Conservation (phyloP, 2,888 invertebrate genomes). For the Perizoma flavofasciatum region DNA sequence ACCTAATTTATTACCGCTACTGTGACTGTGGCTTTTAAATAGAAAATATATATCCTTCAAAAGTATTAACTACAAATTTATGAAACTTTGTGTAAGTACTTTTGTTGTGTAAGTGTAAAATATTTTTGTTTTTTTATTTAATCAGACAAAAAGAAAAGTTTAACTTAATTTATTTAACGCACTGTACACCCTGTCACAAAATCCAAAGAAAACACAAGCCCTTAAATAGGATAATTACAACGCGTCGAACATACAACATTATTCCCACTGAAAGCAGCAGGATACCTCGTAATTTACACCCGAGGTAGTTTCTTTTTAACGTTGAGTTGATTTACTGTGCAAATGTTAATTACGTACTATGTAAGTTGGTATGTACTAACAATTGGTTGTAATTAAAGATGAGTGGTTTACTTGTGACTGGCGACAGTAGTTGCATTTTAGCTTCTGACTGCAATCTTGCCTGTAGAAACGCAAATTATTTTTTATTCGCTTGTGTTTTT, state of each 20-base stretch:
- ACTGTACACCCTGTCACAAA: conserved; percentile 44
- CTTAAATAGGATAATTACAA: conserved; percentile 39
- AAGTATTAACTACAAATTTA: no score
- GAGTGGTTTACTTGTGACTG: conserved; percentile 22
- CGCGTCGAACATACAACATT: conserved; percentile 36
- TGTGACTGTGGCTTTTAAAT: no score
- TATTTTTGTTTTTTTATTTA: no score
- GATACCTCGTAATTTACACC: conserved; percentile 54
- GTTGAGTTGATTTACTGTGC: conserved; percentile 35
- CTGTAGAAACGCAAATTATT: conserved; percentile 3
- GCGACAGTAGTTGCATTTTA: conserved; percentile 19
- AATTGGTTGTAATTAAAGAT: conserved; percentile 36
- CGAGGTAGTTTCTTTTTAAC: conserved; percentile 37
- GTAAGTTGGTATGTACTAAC: conserved; percentile 18
- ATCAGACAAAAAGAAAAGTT: conserved; percentile 12
- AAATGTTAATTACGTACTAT: conserved; percentile 32
- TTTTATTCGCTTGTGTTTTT: conserved; percentile 1
- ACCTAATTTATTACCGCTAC: no score
- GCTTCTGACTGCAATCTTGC: conserved; percentile 4
- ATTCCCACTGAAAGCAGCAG: conserved; percentile 45
- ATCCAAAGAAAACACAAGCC: conserved; percentile 31
- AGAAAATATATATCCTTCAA: no score
- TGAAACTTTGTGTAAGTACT: no score
- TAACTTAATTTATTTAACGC: conserved; percentile 15
- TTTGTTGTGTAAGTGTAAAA: no score